Evolutionary conservation across 1,140 invertebrate genomes (phyloP), one percentile per base, ranked within the genome.

Genomic region (Holcopasites calliopsidis): DNA sequence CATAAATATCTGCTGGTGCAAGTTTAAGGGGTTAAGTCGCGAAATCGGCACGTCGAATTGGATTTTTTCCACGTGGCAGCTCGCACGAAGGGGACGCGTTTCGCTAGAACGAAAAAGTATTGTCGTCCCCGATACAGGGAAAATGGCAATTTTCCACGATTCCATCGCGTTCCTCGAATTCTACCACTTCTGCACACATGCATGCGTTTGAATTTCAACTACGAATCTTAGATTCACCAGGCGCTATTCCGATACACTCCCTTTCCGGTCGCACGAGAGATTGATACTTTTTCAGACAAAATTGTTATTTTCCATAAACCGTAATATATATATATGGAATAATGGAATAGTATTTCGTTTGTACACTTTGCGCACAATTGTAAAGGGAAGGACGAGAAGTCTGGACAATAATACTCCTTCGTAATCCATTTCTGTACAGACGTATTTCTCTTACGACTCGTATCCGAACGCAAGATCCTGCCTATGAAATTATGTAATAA

Each of bases 1-100:
- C 66, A 74, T 47, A 40, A 84, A 84, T 79, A 83, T 77, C 72
- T 69, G 74, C 50, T 35, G 73, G 77, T 47, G 61, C 81, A 79
- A 58, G 82, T 82, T 77, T 72, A 77, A 83, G 54, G 57, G 73
- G 80, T 77, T 83, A 83, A 84, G 73, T 65, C 69, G 33, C 64
- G 73, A 75, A 80, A 84, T 83, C 82, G 74, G 73, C 77, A 74
- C 72, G 79, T 80, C 78, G 80, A 80, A 84, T 83, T 83, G 82
- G 74, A 84, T 83, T 80, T 83, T 83, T 84, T 84, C 77, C 78
- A 68, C 77, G 70, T 42, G 58, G 82, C 44, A 55, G 60, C 54
- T 83, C 80, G 55, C 50, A 62, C 66, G 55, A 68, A 61, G 77
- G 68, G 78, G 71, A 47, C 50, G 52, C 77, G 50, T 40, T 47